Conservation (phyloP, 2,113 vertebrate species). For the Tychaedon coryphoeus region DNA sequence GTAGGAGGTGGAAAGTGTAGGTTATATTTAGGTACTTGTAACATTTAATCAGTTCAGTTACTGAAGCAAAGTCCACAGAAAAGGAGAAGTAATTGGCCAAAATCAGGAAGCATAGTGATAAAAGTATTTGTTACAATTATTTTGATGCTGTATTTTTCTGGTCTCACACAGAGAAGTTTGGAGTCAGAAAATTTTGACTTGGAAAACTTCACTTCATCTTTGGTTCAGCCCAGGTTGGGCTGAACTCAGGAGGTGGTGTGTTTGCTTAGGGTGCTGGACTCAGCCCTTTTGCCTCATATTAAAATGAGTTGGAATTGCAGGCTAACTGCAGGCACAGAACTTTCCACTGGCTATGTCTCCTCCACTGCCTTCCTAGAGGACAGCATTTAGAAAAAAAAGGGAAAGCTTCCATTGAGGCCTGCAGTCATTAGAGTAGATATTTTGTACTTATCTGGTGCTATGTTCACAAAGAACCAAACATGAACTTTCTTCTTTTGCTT, state of each 20-base stretch:
- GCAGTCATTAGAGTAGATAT: background rate
- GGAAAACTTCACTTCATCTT: background rate
- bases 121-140: background rate
- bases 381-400: background rate
- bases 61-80: background rate
- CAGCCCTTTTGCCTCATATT: background rate
- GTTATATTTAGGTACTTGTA: background rate
- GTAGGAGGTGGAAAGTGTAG: background rate
- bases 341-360: background rate
- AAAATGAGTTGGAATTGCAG: background rate
- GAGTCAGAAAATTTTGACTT: background rate
- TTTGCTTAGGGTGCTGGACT: background rate
- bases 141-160: background rate
- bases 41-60: background rate
- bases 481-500: background rate
- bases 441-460: background rate
- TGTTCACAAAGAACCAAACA: fast-evolving
- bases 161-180: background rate
- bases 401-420: background rate
- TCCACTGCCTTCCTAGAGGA: background rate
- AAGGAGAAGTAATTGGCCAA: background rate
- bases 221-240: background rate
- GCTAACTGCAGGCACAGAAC: background rate
- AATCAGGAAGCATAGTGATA: background rate
- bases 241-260: background rate